phyloP scores from a whole-genome alignment of 2,888 invertebrate genomes.

The Homarus gammarus region DNA sequence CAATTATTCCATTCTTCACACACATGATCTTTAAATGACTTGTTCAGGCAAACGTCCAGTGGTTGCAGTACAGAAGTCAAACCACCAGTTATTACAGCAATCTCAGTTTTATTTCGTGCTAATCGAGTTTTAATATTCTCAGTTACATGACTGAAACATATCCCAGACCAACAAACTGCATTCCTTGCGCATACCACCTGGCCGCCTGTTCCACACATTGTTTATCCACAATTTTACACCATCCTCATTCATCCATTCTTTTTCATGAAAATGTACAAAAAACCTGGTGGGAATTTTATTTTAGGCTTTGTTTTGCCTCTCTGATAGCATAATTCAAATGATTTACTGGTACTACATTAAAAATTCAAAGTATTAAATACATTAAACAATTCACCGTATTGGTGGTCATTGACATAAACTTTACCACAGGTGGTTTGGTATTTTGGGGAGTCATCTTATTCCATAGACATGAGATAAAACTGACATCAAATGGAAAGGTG shows the following conservation, averaged over 20 bases:
- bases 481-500: too few relatives aligned
- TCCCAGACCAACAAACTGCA: constrained; percentile 22
- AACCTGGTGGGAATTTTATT: too few relatives aligned
- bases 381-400: too few relatives aligned
- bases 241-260: constrained; percentile 14
- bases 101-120: background rate
- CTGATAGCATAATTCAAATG: too few relatives aligned
- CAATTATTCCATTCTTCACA: constrained; percentile 14
- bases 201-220: constrained; percentile 24
- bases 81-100: constrained; percentile 7
- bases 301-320: background rate
- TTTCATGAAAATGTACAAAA: too few relatives aligned
- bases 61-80: constrained; percentile 40
- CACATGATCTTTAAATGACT: constrained; percentile 36
- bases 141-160: constrained; percentile 34
- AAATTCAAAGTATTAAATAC: too few relatives aligned
- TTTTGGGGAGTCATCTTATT: too few relatives aligned
- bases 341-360: too few relatives aligned
- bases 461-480: too few relatives aligned
- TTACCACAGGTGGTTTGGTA: too few relatives aligned
- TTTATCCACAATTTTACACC: constrained; percentile 17
- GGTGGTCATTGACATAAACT: too few relatives aligned
- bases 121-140: background rate
- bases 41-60: constrained; percentile 37
- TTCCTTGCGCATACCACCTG: constrained; percentile 12